Evolutionary conservation across 2,797 vertebrate species (phyloP).

Genomic region (Characodon lateralis): DNA sequence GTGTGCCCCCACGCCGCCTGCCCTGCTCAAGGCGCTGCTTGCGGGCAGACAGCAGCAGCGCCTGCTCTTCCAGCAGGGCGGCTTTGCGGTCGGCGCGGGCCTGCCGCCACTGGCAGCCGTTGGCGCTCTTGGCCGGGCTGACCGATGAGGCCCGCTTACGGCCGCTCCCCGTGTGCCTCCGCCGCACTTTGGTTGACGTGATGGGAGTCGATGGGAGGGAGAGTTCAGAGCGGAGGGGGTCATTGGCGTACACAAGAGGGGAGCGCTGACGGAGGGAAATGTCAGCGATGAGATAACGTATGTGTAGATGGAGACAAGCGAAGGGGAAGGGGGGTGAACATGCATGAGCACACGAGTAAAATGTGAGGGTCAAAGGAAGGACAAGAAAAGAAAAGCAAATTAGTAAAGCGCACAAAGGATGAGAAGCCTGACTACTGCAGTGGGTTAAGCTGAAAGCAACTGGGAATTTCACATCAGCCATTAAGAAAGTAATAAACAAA

Average conservation of each 20-base stretch:
- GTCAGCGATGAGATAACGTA: constrained; percentile 53
- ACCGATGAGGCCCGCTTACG: constrained; percentile 74
- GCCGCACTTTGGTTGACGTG: constrained; percentile 85
- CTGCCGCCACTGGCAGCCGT: constrained; percentile 68
- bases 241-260: constrained; percentile 79
- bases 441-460: constrained; percentile 70
- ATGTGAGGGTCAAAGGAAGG: constrained; percentile 88
- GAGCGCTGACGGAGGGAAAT: constrained; percentile 75
- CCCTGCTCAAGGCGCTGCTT: constrained; percentile 84
- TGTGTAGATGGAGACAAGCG: constrained; percentile 70
- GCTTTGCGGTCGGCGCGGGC: constrained; percentile 79
- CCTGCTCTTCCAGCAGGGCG: constrained; percentile 83
- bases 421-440: constrained; percentile 67
- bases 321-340: constrained; percentile 52
- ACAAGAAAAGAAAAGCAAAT: constrained; percentile 85
- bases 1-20: constrained; percentile 78
- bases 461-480: constrained; percentile 58
- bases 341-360: constrained; percentile 76
- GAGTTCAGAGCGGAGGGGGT: constrained; percentile 81
- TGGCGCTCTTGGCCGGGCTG: constrained; percentile 72
- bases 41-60: constrained; percentile 82
- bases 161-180: constrained; percentile 87
- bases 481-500: constrained; percentile 25
- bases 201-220: constrained; percentile 82
- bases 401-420: constrained; percentile 85